Conservation (phyloP, 2,888 invertebrate genomes). For the Alcis repandata region DNA sequence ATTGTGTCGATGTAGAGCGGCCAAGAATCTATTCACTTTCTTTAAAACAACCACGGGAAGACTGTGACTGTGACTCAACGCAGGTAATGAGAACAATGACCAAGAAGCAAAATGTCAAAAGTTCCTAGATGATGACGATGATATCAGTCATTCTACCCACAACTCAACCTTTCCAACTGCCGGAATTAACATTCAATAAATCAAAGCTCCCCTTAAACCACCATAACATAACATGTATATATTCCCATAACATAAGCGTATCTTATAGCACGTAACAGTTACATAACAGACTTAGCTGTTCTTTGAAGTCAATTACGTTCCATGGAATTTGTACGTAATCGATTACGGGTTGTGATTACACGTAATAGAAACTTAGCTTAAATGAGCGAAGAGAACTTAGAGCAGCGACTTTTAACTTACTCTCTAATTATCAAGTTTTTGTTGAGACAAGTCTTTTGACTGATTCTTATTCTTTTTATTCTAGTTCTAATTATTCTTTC, state of each 20-base stretch:
- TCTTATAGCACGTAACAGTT: slow-evolving; percentile 53
- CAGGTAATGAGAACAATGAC: too few relatives aligned
- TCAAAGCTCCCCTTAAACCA: slow-evolving; percentile 22
- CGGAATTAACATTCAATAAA: slow-evolving; percentile 21
- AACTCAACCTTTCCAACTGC: not conserved
- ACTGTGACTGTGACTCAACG: too few relatives aligned
- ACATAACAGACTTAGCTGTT: slow-evolving; percentile 48
- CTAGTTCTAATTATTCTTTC: too few relatives aligned
- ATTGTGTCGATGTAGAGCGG: too few relatives aligned
- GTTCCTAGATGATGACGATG: not conserved
- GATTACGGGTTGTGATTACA: slow-evolving; percentile 48
- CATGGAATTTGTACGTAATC: slow-evolving; percentile 47
- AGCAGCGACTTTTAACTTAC: not conserved
- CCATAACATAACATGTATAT: slow-evolving; percentile 32
- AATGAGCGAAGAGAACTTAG: slow-evolving; percentile 37
- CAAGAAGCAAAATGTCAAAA: too few relatives aligned
- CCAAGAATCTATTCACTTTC: too few relatives aligned
- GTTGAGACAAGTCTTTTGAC: not conserved
- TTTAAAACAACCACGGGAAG: too few relatives aligned
- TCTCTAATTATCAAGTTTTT: not conserved
- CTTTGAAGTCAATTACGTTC: slow-evolving; percentile 46
- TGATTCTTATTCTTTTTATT: too few relatives aligned
- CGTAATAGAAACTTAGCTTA: slow-evolving; percentile 44
- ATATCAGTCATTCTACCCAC: not conserved
- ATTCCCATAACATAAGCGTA: slow-evolving; percentile 44